Conservation (phyloP, 1,140 invertebrate genomes). For the Leucophenga varia region DNA sequence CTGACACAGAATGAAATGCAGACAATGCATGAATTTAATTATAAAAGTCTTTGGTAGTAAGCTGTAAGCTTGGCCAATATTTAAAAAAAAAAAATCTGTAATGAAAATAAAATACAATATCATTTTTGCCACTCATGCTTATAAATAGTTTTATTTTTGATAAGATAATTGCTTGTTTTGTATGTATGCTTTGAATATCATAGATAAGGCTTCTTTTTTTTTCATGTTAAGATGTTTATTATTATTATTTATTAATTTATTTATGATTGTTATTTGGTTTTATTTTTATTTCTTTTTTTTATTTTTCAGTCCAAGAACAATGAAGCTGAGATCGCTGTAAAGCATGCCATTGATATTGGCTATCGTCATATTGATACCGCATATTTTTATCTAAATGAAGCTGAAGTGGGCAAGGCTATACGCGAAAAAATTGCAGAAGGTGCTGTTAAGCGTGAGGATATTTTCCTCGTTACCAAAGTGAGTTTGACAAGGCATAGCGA, state of each 20-base stretch:
- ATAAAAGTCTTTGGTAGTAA: no score
- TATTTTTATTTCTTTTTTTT: background rate
- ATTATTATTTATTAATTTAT: no score
- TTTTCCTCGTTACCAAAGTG: conserved; percentile 82
- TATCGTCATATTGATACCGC: conserved; percentile 86
- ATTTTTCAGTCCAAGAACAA: conserved; percentile 63
- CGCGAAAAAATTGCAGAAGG: conserved; percentile 66
- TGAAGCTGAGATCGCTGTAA: conserved; percentile 67
- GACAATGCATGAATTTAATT: conserved; percentile 62
- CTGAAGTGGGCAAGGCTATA: conserved; percentile 72
- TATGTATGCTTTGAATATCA: no score
- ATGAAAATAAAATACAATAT: no score
- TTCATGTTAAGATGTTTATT: no score
- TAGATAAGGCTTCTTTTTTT: no score
- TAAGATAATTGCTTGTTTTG: no score
- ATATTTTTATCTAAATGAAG: conserved; percentile 75
- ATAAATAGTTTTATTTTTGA: no score
- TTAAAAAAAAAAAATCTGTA: no score
- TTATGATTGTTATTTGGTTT: background rate
- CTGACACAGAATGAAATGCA: conserved; percentile 66
- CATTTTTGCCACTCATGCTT: no score
- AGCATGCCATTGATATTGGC: conserved; percentile 70
- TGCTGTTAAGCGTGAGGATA: conserved; percentile 73
- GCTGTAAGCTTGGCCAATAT: no score
- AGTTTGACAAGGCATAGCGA: background rate